Evolutionary conservation across 2,888 invertebrate genomes (phyloP), one percentile per base, ranked within the genome.

Genomic region (Metallyticus violacea): DNA sequence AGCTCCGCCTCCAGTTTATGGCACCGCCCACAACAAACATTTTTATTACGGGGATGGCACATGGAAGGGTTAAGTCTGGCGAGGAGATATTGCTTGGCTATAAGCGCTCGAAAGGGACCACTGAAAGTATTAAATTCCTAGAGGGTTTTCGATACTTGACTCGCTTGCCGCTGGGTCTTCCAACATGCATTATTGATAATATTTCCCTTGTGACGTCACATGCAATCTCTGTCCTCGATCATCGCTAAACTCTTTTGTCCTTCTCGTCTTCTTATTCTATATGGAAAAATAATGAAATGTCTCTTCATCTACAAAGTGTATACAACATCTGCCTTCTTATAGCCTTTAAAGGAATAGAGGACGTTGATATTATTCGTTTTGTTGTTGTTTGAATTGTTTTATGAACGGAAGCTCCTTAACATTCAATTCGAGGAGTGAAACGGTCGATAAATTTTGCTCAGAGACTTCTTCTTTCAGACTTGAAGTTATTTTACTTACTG

Each of bases 181-280:
- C n/a, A 79, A 84, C 86, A 84, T 80, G 78, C 86, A 86, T 86
- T 85, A 86, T 86, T 86, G 86, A 86, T 86, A 86, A 83, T 86
- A 86, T 86, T 83, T 77, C 77, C 27, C 82, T 26, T 25, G 26
- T 83, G 83, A 85, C 80, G 85, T 85, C 85, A 85, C 15, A 62
- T 62, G 29, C 26, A 27, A 25, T 26, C 28, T 26, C 40, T 62
- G 40, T 6, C 15, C n/a, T 22, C 40, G 15, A 62, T 62, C 40
- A 62, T 15, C 40, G 40, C 40, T 40, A 7, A 40, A 40, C 7
- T 15, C 40, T 62, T 62, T 62, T 62, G 40, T 62, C 40, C 40
- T 15, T 62, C 22, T 62, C 1, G 40, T 15, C 40, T 62, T 22
- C 22, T 62, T 3, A 62, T 6, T 0, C 81, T 81, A n/a, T n/a